These are phyloP conservation scores for Peromyscus aztecus DNA, from an alignment of 2,797 vertebrate genomes.

Conservation along the genomic window DNA sequence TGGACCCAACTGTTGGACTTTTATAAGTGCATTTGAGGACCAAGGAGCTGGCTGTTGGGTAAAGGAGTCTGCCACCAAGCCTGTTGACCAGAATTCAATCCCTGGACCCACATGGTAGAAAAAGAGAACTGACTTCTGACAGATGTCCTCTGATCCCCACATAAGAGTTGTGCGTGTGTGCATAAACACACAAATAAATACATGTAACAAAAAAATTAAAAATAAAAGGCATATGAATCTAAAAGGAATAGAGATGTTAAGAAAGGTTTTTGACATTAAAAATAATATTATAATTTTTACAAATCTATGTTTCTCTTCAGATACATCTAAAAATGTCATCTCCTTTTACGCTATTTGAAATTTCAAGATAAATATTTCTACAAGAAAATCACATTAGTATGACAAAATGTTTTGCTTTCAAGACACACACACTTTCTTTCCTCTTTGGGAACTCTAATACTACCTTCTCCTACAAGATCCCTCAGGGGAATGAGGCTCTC, in stretches of 20 bases:
- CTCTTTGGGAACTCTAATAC: not conserved
- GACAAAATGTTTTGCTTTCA: conserved; percentile 48
- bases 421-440: not conserved
- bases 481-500: not conserved
- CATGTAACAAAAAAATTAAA: not conserved
- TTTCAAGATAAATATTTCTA: conserved; percentile 30
- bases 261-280: conserved; percentile 33
- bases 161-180: accelerated
- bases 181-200: not conserved
- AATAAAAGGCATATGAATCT: not conserved
- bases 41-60: not conserved
- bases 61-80: not conserved
- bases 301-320: conserved; percentile 34
- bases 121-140: not conserved
- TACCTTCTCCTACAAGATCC: not conserved
- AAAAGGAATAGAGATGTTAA: conserved; percentile 27
- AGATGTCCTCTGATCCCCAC: not conserved
- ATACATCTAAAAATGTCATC: not conserved
- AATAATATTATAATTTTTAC: not conserved
- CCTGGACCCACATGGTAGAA: not conserved
- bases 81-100: not conserved
- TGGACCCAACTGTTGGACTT: not conserved
- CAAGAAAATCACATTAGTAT: conserved; percentile 4
- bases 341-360: conserved; percentile 38
- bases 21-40: not conserved